Evolutionary conservation across 2,113 vertebrate species (phyloP).

Genomic region (Cranoglanis bouderius): DNA sequence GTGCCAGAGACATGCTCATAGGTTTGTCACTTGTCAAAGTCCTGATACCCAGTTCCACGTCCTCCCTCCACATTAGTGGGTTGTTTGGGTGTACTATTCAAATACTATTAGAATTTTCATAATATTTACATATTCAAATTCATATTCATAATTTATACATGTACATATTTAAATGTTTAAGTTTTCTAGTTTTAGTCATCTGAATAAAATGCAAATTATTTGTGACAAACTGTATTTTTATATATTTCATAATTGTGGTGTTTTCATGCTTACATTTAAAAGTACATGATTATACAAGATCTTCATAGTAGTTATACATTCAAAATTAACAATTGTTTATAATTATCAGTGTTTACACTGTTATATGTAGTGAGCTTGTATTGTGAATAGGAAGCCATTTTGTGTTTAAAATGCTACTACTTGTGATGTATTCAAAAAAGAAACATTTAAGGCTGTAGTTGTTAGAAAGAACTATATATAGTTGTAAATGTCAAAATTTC

Average conservation of each 20-base stretch:
- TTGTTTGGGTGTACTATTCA: not conserved
- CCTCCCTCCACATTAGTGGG: not conserved
- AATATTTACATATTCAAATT: not conserved
- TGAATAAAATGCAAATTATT: not conserved
- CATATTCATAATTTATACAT: not conserved
- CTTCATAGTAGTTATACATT: not conserved
- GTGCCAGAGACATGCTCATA: slow-evolving; percentile 73
- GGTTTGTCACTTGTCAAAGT: slow-evolving; percentile 60
- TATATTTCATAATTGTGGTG: not conserved
- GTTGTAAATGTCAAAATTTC: not conserved
- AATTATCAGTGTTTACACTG: not conserved
- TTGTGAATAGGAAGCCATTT: not conserved
- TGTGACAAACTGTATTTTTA: not conserved
- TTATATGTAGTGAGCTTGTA: not conserved
- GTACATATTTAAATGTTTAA: not conserved
- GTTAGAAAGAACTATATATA: not conserved
- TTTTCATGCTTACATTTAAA: not conserved
- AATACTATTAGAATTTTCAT: not conserved
- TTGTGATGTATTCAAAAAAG: too few species aligned
- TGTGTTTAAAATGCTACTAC: not conserved
- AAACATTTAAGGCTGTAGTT: not conserved
- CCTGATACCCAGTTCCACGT: not conserved
- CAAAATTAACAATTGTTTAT: not conserved
- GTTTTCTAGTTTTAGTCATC: not conserved
- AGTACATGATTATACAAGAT: not conserved